These are phyloP conservation scores for Alouatta palliata DNA, from an alignment of 2,113 vertebrate species.

Conservation along the genomic window DNA sequence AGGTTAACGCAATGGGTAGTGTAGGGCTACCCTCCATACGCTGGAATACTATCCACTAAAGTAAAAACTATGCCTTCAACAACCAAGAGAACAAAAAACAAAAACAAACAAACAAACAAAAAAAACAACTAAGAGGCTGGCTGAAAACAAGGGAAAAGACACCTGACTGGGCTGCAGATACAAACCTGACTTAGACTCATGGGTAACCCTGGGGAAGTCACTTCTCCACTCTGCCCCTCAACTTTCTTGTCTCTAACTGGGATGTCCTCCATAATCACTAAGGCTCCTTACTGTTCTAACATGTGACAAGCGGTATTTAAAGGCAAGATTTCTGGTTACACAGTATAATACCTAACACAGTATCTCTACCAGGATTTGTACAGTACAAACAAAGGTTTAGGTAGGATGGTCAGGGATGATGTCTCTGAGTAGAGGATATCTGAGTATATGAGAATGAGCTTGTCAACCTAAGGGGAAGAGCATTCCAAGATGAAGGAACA, in stretches of 20 bases:
- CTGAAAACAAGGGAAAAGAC: background rate
- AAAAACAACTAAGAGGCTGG: background rate
- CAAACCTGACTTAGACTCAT: fast-evolving
- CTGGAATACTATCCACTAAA: background rate
- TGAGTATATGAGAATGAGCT: background rate
- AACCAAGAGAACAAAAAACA: background rate
- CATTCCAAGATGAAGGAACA: background rate
- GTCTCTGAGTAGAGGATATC: background rate
- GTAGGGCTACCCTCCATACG: background rate
- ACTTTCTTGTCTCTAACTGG: background rate
- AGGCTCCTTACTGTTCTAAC: background rate
- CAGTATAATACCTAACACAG: background rate
- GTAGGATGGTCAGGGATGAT: background rate
- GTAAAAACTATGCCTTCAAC: background rate
- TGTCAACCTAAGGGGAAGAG: background rate
- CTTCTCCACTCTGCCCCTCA: background rate
- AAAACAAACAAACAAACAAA: no score
- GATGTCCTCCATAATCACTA: background rate
- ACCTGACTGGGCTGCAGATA: background rate
- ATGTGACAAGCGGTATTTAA: background rate
- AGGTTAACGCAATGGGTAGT: background rate
- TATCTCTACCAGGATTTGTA: background rate
- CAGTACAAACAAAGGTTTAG: background rate
- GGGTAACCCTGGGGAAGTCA: background rate
- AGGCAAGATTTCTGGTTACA: background rate